Conservation (phyloP, 2,113 vertebrate genomes). For the Plectropomus leopardus region DNA sequence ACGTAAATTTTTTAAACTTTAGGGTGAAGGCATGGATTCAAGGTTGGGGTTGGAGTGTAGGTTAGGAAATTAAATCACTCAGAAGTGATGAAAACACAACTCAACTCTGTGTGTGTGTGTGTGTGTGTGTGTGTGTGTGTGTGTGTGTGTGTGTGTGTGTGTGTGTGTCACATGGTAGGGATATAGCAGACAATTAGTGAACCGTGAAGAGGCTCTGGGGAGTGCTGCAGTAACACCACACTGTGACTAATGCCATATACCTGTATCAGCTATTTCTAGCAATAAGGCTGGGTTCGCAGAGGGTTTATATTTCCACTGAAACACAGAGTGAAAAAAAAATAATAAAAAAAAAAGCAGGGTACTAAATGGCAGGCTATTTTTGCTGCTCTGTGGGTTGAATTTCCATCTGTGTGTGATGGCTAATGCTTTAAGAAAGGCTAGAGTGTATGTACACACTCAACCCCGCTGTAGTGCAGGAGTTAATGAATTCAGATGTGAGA, state of each 20-base stretch:
- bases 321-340: constrained; percentile 7
- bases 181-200: constrained; percentile 46
- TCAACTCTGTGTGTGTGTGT: neutral
- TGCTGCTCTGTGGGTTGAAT: neutral
- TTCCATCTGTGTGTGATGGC: neutral
- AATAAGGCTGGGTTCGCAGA: constrained; percentile 49
- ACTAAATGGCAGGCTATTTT: neutral
- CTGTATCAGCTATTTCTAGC: constrained; percentile 68
- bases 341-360: constrained; percentile 21
- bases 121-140: neutral
- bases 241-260: constrained; percentile 66
- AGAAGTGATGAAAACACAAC: too few relatives aligned
- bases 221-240: constrained; percentile 42
- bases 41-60: too few relatives aligned
- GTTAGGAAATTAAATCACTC: too few relatives aligned
- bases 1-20: too few relatives aligned
- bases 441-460: neutral
- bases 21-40: too few relatives aligned
- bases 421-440: neutral
- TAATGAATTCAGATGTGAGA: constrained; percentile 57
- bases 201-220: constrained; percentile 24
- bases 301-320: constrained; percentile 61
- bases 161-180: constrained; percentile 34
- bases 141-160: constrained; percentile 7
- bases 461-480: constrained; percentile 29